Evolutionary conservation across 2,888 invertebrate species (phyloP).

Genomic region (Chymomyza amoena): DNA sequence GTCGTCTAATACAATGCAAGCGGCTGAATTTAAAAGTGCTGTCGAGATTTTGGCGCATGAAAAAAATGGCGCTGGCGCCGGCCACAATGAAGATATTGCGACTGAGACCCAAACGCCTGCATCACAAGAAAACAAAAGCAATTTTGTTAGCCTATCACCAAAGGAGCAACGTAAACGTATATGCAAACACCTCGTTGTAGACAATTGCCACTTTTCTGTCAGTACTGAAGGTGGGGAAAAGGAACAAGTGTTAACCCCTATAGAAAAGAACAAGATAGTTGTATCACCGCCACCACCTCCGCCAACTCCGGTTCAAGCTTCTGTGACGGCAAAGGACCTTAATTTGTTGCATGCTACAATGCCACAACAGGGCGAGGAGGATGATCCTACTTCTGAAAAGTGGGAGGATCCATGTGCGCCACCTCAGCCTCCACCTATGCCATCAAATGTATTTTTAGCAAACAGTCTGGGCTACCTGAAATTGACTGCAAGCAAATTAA

Average conservation of each 20-base stretch:
- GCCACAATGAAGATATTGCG: slow-evolving; percentile 36
- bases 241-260: slow-evolving; percentile 42
- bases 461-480: slow-evolving; percentile 38
- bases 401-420: slow-evolving; percentile 62
- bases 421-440: slow-evolving; percentile 61
- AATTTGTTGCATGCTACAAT: slow-evolving; percentile 7
- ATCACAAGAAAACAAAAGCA: background rate
- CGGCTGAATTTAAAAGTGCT: slow-evolving; percentile 36
- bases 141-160: slow-evolving; percentile 2
- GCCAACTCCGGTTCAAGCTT: slow-evolving; percentile 62
- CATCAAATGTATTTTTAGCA: slow-evolving; percentile 23
- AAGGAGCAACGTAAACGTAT: slow-evolving; percentile 36
- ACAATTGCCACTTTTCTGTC: slow-evolving; percentile 14
- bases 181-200: slow-evolving; percentile 31
- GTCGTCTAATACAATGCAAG: slow-evolving; percentile 47
- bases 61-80: slow-evolving; percentile 75
- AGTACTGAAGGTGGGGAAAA: slow-evolving; percentile 22
- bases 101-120: background rate
- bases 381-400: slow-evolving; percentile 53
- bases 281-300: slow-evolving; percentile 71
- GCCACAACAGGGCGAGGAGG: slow-evolving; percentile 41
- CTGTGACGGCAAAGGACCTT: background rate
- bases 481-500: slow-evolving; percentile 49
- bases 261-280: slow-evolving; percentile 31
- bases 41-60: slow-evolving; percentile 19